These are phyloP conservation scores for Bombus vancouverensis DNA, from an alignment of 1,140 invertebrate species.

Conservation along the genomic window DNA sequence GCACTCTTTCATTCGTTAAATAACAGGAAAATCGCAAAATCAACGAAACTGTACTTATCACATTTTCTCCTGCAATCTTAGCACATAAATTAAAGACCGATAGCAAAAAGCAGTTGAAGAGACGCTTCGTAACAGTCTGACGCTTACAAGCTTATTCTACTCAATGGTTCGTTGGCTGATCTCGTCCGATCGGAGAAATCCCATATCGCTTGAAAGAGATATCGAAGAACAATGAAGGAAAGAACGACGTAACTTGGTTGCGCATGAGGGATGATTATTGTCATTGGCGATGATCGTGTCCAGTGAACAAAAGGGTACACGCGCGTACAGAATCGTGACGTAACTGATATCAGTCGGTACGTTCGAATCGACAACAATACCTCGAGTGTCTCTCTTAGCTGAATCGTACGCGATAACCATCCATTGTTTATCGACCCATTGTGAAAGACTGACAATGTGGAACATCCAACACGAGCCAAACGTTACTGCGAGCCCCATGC, in stretches of 20 bases:
- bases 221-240: neutral
- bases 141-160: no score
- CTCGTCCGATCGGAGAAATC: no score
- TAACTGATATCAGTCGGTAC: slow-evolving; percentile 7
- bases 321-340: slow-evolving; percentile 3
- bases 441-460: slow-evolving; percentile 51
- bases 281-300: neutral
- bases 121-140: no score
- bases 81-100: no score
- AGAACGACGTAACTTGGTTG: neutral
- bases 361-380: slow-evolving; percentile 43
- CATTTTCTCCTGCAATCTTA: no score
- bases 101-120: no score
- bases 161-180: no score
- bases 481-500: neutral
- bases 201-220: no score
- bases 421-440: slow-evolving; percentile 63
- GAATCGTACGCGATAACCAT: slow-evolving; percentile 54
- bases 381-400: slow-evolving; percentile 30
- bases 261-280: neutral
- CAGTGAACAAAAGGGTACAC: neutral
- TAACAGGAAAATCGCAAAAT: no score
- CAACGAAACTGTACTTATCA: no score
- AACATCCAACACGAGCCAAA: slow-evolving; percentile 34
- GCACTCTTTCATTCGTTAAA: no score